Percentiles rank a stretch among this genome's conserved stretches.
Evolutionary conservation across 2,797 vertebrate genomes (phyloP).

Genomic region (Acanthis flammea): DNA sequence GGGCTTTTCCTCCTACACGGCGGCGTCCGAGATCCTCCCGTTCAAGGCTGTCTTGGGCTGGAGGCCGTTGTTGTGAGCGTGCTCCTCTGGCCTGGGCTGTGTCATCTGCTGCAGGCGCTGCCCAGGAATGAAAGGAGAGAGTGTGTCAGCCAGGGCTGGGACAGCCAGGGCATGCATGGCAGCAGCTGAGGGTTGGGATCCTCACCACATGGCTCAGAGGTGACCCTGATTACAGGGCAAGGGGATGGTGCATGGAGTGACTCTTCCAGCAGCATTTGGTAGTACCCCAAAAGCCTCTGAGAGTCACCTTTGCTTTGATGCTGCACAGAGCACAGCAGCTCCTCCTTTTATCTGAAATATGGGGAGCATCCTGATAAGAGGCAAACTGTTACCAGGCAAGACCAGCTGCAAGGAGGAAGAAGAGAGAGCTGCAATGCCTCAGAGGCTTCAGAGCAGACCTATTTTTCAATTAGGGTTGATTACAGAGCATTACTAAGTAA

Average conservation of each 20-base stretch:
- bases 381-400: background rate
- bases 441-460: background rate
- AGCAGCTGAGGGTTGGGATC: background rate
- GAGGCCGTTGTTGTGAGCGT: conserved; percentile 71
- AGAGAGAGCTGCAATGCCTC: background rate
- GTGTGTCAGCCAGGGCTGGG: background rate
- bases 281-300: background rate
- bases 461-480: background rate
- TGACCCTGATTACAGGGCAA: accelerated
- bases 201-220: accelerated
- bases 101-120: conserved; percentile 88
- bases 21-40: background rate
- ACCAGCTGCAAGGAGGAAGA: background rate
- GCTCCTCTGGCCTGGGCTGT: conserved; percentile 71
- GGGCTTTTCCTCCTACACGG: background rate
- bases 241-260: accelerated
- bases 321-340: background rate
- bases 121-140: background rate
- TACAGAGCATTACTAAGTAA: background rate
- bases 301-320: background rate
- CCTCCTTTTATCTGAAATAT: background rate
- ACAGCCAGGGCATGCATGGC: background rate
- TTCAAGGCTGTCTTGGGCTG: conserved; percentile 55
- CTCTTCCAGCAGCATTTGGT: background rate
- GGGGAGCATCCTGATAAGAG: background rate